Evolutionary conservation across 2,113 vertebrate species (phyloP).

Genomic region (Xenus cinereus): DNA sequence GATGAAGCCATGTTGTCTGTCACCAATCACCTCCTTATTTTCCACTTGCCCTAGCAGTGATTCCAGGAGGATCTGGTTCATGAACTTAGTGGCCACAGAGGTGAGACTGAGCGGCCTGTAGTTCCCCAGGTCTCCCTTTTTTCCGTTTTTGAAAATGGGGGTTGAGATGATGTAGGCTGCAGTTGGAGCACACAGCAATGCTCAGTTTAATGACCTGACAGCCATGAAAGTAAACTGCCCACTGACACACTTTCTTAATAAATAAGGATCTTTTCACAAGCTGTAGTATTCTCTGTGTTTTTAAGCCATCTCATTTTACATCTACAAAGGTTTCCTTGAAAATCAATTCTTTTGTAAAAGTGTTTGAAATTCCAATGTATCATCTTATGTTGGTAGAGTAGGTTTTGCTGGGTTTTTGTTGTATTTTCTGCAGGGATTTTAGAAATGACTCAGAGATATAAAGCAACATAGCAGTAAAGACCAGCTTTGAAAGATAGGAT

Average conservation of each 20-base stretch:
- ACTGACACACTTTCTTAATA: background rate
- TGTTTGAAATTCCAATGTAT: background rate
- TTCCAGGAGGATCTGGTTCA: too few species aligned
- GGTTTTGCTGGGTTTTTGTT: background rate
- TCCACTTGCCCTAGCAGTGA: too few species aligned
- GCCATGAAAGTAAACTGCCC: background rate
- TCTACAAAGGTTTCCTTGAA: constrained; percentile 3
- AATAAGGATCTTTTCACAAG: background rate
- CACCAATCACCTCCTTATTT: too few species aligned
- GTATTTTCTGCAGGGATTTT: constrained; percentile 7
- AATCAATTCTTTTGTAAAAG: background rate
- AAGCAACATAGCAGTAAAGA: background rate
- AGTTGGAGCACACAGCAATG: background rate
- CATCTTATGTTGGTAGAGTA: background rate
- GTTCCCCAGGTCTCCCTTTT: too few species aligned
- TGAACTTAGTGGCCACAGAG: too few species aligned
- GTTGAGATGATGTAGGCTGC: background rate
- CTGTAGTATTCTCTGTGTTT: background rate
- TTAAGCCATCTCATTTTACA: background rate
- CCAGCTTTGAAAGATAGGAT: background rate
- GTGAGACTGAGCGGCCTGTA: too few species aligned
- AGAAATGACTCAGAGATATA: constrained; percentile 39
- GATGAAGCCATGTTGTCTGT: too few species aligned
- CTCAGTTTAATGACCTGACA: background rate
- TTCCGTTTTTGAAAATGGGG: too few species aligned